Conservation (phyloP, 2,113 vertebrate species). For the Platichthys flesus region DNA sequence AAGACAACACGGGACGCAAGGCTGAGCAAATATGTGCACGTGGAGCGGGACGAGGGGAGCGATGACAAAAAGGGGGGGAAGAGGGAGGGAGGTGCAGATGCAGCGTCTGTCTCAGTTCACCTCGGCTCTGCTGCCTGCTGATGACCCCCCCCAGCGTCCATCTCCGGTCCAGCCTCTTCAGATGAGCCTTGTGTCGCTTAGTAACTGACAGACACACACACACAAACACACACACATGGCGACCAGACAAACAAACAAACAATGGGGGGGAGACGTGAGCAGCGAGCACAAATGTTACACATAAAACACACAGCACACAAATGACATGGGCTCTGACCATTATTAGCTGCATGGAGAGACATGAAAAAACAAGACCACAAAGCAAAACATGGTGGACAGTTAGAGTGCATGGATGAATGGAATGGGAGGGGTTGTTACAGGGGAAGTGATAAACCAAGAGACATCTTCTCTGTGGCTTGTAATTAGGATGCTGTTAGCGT, state of each 20-base stretch:
- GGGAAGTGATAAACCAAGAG: slow-evolving; percentile 71
- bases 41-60: slow-evolving; percentile 20
- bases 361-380: slow-evolving; percentile 56
- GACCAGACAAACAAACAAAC: slow-evolving; percentile 62
- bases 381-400: slow-evolving; percentile 58
- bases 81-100: slow-evolving; percentile 36
- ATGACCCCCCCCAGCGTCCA: slow-evolving; percentile 98
- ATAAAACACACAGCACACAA: slow-evolving; percentile 66
- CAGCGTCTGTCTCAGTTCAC: slow-evolving; percentile 83
- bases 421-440: slow-evolving; percentile 57
- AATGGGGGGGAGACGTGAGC: slow-evolving; percentile 64
- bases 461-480: slow-evolving; percentile 63
- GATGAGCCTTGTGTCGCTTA: slow-evolving; percentile 97
- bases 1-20: slow-evolving; percentile 45
- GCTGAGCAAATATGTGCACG: slow-evolving; percentile 33
- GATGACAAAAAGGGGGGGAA: neutral
- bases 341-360: slow-evolving; percentile 70
- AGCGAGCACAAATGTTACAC: slow-evolving; percentile 69
- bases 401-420: slow-evolving; percentile 49
- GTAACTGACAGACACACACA: slow-evolving; percentile 88
- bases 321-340: slow-evolving; percentile 55
- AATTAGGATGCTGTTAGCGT: slow-evolving; percentile 74
- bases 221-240: slow-evolving; percentile 67
- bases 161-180: slow-evolving; percentile 97
- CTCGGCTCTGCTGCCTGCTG: slow-evolving; percentile 98